phyloP scores from a whole-genome alignment of 2,888 invertebrate species.

The Himalopsyche tibetana region DNA sequence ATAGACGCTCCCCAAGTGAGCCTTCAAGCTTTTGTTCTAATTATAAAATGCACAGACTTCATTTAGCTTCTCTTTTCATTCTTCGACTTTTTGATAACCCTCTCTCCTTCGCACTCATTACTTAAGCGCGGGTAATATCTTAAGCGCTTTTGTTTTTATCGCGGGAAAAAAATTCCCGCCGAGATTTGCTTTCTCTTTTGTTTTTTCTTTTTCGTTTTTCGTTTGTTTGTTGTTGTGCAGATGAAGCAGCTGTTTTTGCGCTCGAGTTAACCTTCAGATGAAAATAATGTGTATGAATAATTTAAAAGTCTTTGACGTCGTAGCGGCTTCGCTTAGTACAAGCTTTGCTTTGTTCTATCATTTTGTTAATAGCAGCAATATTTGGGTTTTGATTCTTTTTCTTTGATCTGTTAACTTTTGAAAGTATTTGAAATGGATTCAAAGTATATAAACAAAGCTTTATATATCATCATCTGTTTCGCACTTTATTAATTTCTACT shows the following conservation, averaged over 20 bases:
- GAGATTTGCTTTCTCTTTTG: constrained; percentile 58
- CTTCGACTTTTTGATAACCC: constrained; percentile 22
- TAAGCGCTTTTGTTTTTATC: constrained; percentile 60
- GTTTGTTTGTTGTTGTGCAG: constrained; percentile 34
- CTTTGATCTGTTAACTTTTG: constrained; percentile 4
- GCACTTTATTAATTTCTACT: too few species aligned
- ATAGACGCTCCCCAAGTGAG: constrained; percentile 61
- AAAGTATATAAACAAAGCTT: too few species aligned
- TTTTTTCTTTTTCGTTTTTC: constrained; percentile 36
- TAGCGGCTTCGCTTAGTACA: constrained; percentile 13
- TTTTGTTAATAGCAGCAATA: constrained; percentile 26
- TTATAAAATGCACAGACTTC: constrained; percentile 64
- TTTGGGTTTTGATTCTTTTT: constrained; percentile 17
- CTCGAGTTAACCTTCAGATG: constrained; percentile 45
- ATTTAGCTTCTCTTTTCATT: constrained; percentile 45
- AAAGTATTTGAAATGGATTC: background rate
- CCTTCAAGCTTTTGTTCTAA: constrained; percentile 64
- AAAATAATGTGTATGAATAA: constrained; percentile 53
- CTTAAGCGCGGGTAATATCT: constrained; percentile 53
- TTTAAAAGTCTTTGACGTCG: constrained; percentile 49
- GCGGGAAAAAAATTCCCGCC: constrained; percentile 50
- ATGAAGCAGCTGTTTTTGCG: constrained; percentile 51
- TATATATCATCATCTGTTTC: too few species aligned
- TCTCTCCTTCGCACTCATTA: constrained; percentile 55
- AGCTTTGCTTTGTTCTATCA: constrained; percentile 14